These are phyloP conservation scores for Clostera curtula DNA, from an alignment of 2,888 invertebrate genomes.

Conservation along the genomic window DNA sequence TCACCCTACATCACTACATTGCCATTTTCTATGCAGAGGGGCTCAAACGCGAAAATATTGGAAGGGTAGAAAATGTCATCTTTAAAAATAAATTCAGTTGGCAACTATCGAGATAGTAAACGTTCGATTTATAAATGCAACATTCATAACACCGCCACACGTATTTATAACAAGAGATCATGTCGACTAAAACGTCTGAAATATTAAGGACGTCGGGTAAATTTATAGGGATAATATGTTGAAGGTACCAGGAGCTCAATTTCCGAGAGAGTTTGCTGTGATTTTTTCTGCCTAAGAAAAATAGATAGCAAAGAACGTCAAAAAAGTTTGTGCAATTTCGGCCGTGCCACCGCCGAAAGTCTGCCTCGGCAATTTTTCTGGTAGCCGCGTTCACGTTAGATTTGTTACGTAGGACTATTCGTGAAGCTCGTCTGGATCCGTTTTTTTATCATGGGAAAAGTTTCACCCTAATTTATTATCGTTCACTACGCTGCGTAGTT, in stretches of 20 bases:
- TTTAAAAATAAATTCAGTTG: too few relatives aligned
- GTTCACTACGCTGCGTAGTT: too few relatives aligned
- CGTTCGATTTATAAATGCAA: too few relatives aligned
- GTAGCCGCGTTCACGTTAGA: slow-evolving; percentile 1
- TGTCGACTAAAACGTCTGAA: slow-evolving; percentile 65
- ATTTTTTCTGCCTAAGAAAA: slow-evolving; percentile 51
- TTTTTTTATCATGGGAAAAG: too few relatives aligned
- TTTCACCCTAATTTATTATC: too few relatives aligned
- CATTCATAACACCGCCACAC: too few relatives aligned
- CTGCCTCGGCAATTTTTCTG: slow-evolving; percentile 14
- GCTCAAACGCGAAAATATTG: too few relatives aligned
- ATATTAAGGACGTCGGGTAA: slow-evolving; percentile 67
- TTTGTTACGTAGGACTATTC: slow-evolving; percentile 5
- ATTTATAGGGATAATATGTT: slow-evolving; percentile 71
- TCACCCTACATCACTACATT: too few relatives aligned
- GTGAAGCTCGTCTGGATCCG: too few relatives aligned
- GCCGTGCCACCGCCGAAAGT: slow-evolving; percentile 10
- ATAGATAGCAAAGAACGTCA: slow-evolving; percentile 32
- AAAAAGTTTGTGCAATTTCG: slow-evolving; percentile 25
- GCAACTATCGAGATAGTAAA: too few relatives aligned
- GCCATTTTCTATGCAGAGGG: too few relatives aligned
- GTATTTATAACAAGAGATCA: slow-evolving; percentile 66
- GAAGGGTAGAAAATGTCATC: too few relatives aligned
- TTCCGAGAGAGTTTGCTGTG: slow-evolving; percentile 53
- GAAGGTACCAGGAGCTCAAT: slow-evolving; percentile 54